phyloP scores from a whole-genome alignment of 2,797 vertebrate genomes.

The Gambelia wislizenii region DNA sequence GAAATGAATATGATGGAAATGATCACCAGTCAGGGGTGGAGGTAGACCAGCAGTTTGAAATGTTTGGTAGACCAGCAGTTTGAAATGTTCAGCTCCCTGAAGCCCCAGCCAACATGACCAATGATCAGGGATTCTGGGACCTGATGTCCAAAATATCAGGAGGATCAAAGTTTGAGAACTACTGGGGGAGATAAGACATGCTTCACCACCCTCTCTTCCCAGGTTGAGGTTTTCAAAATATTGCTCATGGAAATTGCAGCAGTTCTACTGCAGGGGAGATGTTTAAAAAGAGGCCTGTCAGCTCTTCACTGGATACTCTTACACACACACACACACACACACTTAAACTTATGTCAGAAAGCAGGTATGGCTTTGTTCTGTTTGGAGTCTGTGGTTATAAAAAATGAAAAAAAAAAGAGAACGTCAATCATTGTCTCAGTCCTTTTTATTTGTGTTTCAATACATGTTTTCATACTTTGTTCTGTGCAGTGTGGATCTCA shows the following conservation, averaged over 20 bases:
- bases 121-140: no score
- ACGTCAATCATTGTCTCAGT: slow-evolving; percentile 36
- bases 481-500: slow-evolving; percentile 56
- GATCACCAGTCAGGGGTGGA: background rate
- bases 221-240: background rate
- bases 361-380: background rate
- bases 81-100: no score
- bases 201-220: background rate
- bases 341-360: background rate
- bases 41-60: no score
- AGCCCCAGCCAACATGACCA: no score
- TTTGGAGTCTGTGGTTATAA: background rate
- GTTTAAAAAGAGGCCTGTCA: background rate
- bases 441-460: slow-evolving; percentile 65
- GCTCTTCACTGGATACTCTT: background rate
- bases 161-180: no score
- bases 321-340: background rate
- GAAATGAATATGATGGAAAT: background rate
- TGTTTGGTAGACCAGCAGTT: no score
- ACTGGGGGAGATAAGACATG: background rate
- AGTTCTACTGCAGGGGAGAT: background rate
- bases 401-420: background rate
- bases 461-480: slow-evolving; percentile 57
- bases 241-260: background rate
- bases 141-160: no score